Evolutionary conservation across 2,797 vertebrate species (phyloP), one percentile per base, ranked within the genome.

Genomic region (Tympanoctomys barrerae): DNA sequence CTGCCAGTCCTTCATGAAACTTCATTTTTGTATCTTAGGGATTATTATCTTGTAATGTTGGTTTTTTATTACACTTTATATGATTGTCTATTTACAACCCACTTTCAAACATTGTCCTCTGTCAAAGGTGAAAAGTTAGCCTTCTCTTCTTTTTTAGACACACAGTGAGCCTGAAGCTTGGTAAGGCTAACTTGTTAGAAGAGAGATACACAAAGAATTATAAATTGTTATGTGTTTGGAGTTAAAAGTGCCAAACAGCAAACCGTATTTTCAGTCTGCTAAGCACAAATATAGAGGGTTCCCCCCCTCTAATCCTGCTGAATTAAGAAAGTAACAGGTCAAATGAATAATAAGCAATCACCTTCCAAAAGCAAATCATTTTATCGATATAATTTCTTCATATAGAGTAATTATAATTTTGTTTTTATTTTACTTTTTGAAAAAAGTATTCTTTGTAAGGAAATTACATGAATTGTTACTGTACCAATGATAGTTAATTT

Each of bases 11-110:
- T 71, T 95, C 61, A 52, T 87, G 91, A 96, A 96, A 91, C 24
- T 94, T 33, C 93, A 54, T 52, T 92, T 92, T 89, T 90, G 31
- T 95, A 54, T 94, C 61, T 89, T 81, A 61, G 4, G 7, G 24
- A 87, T 95, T 90, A 95, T 82, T 92, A 75, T 94, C 77, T 89
- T 91, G 77, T 93, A 66, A 96, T 62, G 83, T 75, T 96, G 71
- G 26, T 57, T 89, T 96, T 93, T 57, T 42, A 42, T 91, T 89
- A 87, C n/a, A 46, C 89, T 95, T 96, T 96, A 90, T 79, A 14
- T 91, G 89, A 71, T 87, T 95, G 54, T 19, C 87, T 94, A 36
- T 94, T 95, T 96, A 92, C 49, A 95, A 52, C 5, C 2, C 31
- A 89, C 22, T 91, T 95, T 91, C 94, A 95, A 93, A 89, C 87